Percentiles rank a stretch among this genome's conserved stretches.
Conservation (phyloP, 2,113 vertebrate species). For the Panthera tigris region DNA sequence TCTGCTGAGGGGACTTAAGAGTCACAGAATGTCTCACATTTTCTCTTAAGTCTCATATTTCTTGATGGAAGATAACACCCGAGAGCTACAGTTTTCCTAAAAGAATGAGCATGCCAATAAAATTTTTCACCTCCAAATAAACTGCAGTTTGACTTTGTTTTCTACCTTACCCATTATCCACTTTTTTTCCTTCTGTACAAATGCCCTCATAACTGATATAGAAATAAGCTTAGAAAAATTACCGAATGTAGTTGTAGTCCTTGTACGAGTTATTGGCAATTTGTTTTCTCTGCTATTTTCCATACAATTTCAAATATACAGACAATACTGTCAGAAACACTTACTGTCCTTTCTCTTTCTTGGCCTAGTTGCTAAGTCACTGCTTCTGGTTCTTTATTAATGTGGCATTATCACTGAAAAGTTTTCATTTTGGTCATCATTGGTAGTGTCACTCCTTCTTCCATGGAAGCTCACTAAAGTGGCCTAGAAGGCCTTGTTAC, state of each 20-base stretch:
- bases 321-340: constrained; percentile 25
- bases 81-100: background rate
- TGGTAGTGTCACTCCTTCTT: background rate
- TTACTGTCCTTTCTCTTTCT: background rate
- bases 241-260: background rate
- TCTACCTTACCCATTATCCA: background rate
- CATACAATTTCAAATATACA: constrained; percentile 39
- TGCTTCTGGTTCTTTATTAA: background rate
- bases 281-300: constrained; percentile 32
- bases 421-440: background rate
- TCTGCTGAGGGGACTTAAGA: background rate
- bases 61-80: background rate
- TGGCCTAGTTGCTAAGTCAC: background rate
- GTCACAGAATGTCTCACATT: background rate
- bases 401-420: background rate
- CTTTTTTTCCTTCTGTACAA: background rate
- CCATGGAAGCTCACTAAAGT: too few species aligned
- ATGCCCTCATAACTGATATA: background rate
- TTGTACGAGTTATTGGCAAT: background rate
- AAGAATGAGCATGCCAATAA: background rate
- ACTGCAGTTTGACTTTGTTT: background rate
- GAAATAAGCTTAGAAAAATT: background rate
- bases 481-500: background rate
- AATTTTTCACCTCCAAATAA: background rate
- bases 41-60: background rate